Base-by-base conservation (phyloP, 2,888 invertebrate genomes). In the Caenorhabditis zanzibari region DNA sequence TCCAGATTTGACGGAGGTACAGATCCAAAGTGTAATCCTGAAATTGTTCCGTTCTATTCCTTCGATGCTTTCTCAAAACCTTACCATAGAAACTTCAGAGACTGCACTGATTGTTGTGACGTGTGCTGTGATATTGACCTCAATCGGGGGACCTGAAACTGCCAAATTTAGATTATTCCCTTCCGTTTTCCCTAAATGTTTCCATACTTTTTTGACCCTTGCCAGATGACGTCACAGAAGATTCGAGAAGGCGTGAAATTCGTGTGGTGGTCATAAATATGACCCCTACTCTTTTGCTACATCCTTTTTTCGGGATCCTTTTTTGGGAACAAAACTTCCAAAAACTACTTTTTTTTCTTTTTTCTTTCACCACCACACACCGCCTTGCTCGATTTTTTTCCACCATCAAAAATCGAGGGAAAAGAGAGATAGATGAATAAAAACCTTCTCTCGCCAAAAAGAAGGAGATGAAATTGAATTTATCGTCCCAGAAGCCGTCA, bases 11-110 rank as follows among this genome's bases (percentile, higher is more conserved):
- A 7, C 92, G 86, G 14, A 92, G 85, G 69, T 92, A 92, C 59
- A 92, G 74, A 79, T 92, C 92, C 10, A 92, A 79, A 0, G 92
- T 92, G 85, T 91, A 92, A 79, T 92, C 92, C 91, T 92, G 84
- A 2, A 47, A 47, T 47, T 6, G n/a, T 5, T 12, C 9, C 16
- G 16, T 54, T 10, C 3, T 16, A 24, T 24, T 9, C 12, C 0
- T 4, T 26, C 24, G 16, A 35, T 47, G 32, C 14, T 32, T 4
- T 5, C 35, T 58, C 26, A 49, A 19, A 16, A 56, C n/a, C 56
- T 26, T 80, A 91, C 92, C 92, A 92, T 92, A 3, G 92, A 91
- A 0, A 92, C 92, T 85, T 92, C 92, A 10, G 92, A 92, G 10
- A 92, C 88, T 24, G 92, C 92, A 64, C 87, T 88, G 41, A 92